Conservation (phyloP, 2,113 vertebrate species). For the Mesocricetus auratus region DNA sequence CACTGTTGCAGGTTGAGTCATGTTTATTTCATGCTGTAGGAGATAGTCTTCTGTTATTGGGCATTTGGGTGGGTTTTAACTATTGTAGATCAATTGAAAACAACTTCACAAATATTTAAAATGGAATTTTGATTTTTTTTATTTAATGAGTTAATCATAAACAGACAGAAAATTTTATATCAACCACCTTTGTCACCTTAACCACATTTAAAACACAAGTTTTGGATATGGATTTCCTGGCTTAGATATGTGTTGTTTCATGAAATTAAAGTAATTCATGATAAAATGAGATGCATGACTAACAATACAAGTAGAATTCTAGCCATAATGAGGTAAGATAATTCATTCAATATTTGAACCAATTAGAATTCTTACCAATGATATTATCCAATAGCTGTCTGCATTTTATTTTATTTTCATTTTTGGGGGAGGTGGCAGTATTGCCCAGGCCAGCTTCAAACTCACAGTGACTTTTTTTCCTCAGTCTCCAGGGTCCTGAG, state of each 20-base stretch:
- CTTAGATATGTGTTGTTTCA: constrained; percentile 47
- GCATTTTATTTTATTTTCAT: neutral
- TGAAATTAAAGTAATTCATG: constrained; percentile 24
- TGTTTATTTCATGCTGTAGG: constrained; percentile 16
- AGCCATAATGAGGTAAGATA: neutral
- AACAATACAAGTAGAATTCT: constrained; percentile 25
- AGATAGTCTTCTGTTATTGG: neutral
- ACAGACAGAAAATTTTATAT: neutral
- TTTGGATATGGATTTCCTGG: constrained; percentile 35
- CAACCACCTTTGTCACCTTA: constrained; percentile 27
- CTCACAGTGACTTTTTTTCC: neutral
- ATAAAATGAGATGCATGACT: constrained; percentile 33
- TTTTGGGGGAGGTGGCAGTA: neutral
- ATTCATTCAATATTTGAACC: constrained; percentile 17
- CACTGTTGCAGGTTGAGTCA: neutral
- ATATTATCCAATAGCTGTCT: neutral
- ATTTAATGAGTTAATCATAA: constrained; percentile 41
- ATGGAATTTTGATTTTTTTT: neutral
- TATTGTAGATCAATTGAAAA: constrained; percentile 39
- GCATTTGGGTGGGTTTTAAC: neutral
- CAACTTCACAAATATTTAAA: constrained; percentile 41
- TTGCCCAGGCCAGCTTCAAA: neutral
- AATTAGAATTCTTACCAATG: constrained; percentile 30
- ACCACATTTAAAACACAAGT: neutral
- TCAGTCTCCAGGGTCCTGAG: neutral